Evolutionary conservation across 1,140 invertebrate genomes (phyloP), one percentile per base, ranked within the genome.

Genomic region (Zaprionus ornatus): DNA sequence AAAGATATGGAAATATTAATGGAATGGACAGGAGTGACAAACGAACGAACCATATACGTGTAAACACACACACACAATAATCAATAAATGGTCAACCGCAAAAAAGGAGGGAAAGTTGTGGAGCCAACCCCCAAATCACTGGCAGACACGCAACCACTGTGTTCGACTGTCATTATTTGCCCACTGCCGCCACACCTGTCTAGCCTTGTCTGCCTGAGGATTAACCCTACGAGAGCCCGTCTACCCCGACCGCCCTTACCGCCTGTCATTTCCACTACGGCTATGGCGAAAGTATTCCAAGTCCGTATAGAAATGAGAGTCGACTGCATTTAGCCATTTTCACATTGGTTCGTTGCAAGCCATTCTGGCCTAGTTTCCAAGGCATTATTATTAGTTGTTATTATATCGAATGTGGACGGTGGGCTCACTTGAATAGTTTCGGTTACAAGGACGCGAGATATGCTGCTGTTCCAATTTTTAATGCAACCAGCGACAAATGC

Each of bases 121-220:
- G 62, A 66, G 77, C 70, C 84, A 88, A 88, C 84, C 69, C 73
- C 65, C 68, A 87, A 87, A 87, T 82, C 83, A 79, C 66, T 63
- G 66, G 21, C 52, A 76, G 81, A 66, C 82, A 86, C 67, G 64
- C 65, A 83, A 84, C 57, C 80, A 48, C 45, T 32, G 19, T 52
- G 52, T 25, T 25, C 60, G 59, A 64, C 67, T 70, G 48, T 45
- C 56, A 52, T 42, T 69, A 54, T 67, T 42, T 55, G 63, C 66
- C 45, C 42, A 59, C 27, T 50, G 10, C 48, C 13, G 67, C 73
- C 61, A 35, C 67, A 72, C 74, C 68, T 71, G 73, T 55, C 72
- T 57, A 45, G 40, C 65, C 17, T 35, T 40, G 77, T 74, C 81
- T 81, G 81, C 57, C 73, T 25, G 48, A n/a, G 66, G 74, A 85